Base-by-base conservation (phyloP, 2,797 vertebrate species). In the Danio kyathit region DNA sequence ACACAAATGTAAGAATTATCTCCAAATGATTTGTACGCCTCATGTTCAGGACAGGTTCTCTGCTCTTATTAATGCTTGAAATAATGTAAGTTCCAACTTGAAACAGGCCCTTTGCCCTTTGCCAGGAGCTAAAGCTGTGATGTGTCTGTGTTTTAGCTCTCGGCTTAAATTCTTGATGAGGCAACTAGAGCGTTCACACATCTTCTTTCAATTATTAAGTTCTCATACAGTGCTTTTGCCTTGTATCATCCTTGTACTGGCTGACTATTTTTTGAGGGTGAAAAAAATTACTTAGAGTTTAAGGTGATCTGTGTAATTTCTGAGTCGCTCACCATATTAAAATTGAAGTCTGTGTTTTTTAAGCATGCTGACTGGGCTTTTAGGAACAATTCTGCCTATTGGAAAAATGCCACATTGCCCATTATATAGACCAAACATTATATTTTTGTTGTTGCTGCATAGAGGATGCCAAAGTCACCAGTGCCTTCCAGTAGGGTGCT, bases 131-230 rank as follows among this genome's bases (percentile, higher is more conserved):
- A 12, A 72, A 49, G 43, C 44, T 67, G 64, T 66, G 57, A 76
- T 81, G 59, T 81, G 72, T 82, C 81, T 84, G 67, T 16, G 43
- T 43, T n/a, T 76, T 65, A 83, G 77, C 83, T 76, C 70, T 52
- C 19, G 13, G 74, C 64, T 69, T 82, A 64, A 79, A 74, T 67
- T 63, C 79, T 79, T 79, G 71, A 80, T 81, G 52, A 52, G 52
- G 69, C 52, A 85, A 74, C 63, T 85, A 43, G 59, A 88, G 83
- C 83, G 69, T 86, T 71, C 63, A 70, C 72, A 76, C 81, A 85
- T 86, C 83, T 78, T 63, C 74, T 82, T 78, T 67, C 83, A 85
- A 85, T 89, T 76, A 89, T 89, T 71, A 82, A 85, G 85, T 85
- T 88, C 80, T 89, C 83, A 84, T 85, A 82, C 70, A 29, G 29